phyloP scores from a whole-genome alignment of 1,140 invertebrate species.

The Danaus plexippus region DNA sequence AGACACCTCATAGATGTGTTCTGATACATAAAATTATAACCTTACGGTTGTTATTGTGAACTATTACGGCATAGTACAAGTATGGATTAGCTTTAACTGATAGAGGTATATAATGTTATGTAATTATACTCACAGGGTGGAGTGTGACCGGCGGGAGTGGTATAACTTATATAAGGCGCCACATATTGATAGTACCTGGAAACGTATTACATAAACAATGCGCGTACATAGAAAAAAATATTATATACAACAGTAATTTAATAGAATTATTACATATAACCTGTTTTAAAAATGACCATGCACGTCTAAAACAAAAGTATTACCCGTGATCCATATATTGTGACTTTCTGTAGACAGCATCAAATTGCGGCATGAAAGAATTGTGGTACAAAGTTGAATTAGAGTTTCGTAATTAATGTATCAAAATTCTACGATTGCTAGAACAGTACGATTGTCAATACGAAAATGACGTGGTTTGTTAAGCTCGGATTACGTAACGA shows the following conservation, averaged over 20 bases:
- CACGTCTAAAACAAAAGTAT: slow-evolving; percentile 8
- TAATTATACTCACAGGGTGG: slow-evolving; percentile 45
- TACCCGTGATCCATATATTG: slow-evolving; percentile 20
- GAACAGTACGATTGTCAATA: no score
- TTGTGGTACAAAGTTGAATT: background rate
- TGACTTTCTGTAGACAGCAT: slow-evolving; percentile 10
- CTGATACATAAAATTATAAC: no score
- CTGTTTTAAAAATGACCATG: background rate
- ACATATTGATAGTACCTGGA: slow-evolving; percentile 49
- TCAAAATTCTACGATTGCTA: no score
- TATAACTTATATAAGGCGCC: slow-evolving; percentile 44
- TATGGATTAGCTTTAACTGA: no score
- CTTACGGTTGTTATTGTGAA: no score
- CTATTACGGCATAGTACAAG: no score
- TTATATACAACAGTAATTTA: background rate
- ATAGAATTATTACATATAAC: no score
- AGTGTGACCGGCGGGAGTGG: slow-evolving; percentile 43
- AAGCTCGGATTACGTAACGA: no score
- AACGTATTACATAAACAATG: slow-evolving; percentile 2
- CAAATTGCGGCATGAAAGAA: slow-evolving; percentile 15
- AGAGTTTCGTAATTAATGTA: background rate
- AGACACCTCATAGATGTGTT: no score
- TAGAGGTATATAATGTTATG: no score
- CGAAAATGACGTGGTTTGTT: no score
- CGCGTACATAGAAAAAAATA: background rate